A percentile compares a stretch with the other conserved stretches of the same genome.
Conservation (phyloP, 2,113 vertebrate species). For the Galbula dea region DNA sequence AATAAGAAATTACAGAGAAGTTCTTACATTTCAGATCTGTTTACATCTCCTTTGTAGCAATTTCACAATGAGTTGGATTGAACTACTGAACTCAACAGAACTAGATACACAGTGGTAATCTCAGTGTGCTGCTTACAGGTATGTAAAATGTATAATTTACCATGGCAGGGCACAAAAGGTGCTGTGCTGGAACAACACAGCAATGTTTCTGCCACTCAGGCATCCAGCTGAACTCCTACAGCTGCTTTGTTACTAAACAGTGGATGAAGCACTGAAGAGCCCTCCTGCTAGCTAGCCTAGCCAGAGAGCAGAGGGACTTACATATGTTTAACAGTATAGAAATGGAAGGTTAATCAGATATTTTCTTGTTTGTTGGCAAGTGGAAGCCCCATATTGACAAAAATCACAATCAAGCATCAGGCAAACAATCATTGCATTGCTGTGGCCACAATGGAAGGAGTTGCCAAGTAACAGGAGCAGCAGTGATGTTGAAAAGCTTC, state of each 20-base stretch:
- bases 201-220: neutral
- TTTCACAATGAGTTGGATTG: neutral
- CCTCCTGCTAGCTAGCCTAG: neutral
- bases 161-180: neutral
- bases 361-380: neutral
- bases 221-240: neutral
- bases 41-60: neutral
- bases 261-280: neutral
- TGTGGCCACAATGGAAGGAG: neutral
- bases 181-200: neutral
- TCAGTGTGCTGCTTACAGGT: neutral
- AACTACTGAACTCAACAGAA: neutral
- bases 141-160: neutral
- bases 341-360: slow-evolving; percentile 16
- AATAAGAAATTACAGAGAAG: neutral
- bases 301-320: neutral
- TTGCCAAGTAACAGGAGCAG: neutral
- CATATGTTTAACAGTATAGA: neutral
- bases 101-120: neutral
- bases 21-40: neutral
- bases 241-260: neutral
- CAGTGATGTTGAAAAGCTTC: neutral
- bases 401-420: neutral
- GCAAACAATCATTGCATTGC: neutral
- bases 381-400: neutral